phyloP scores from a whole-genome alignment of 2,797 vertebrate genomes.

The Pangasius sanitwongsei region DNA sequence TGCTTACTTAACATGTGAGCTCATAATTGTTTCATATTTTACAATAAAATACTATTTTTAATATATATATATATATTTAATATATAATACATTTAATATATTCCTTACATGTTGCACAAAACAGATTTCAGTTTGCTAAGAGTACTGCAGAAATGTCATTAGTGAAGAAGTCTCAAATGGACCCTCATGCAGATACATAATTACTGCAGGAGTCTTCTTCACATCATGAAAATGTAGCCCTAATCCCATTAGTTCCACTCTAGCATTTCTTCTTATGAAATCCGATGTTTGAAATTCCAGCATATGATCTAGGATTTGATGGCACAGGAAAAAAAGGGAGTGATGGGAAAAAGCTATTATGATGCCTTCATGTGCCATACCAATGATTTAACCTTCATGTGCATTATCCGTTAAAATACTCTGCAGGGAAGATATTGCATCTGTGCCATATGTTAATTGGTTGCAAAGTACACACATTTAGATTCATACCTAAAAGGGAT shows the following conservation, averaged over 20 bases:
- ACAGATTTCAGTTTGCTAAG: slow-evolving; percentile 6
- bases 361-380: slow-evolving; percentile 30
- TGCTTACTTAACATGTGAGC: not conserved
- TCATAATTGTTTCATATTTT: slow-evolving; percentile 5
- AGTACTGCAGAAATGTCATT: slow-evolving; percentile 17
- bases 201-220: slow-evolving; percentile 16
- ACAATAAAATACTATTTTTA: not conserved
- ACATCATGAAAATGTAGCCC: slow-evolving; percentile 14
- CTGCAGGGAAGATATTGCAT: slow-evolving; percentile 26
- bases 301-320: not conserved
- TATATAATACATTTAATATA: not conserved
- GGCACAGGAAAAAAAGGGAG: not conserved
- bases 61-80: no score
- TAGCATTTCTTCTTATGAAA: slow-evolving; percentile 38
- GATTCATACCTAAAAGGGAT: slow-evolving; percentile 28
- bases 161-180: slow-evolving; percentile 10
- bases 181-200: slow-evolving; percentile 14
- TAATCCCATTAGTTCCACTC: slow-evolving; percentile 43
- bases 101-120: not conserved
- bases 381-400: slow-evolving; percentile 46
- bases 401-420: slow-evolving; percentile 43
- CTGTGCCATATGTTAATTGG: slow-evolving; percentile 39
- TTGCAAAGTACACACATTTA: slow-evolving; percentile 43
- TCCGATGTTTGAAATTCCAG: not conserved
- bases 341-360: slow-evolving; percentile 17